Evolutionary conservation across 2,797 vertebrate species (phyloP), one percentile per base, ranked within the genome.

Genomic region (Sphaeramia orbicularis): DNA sequence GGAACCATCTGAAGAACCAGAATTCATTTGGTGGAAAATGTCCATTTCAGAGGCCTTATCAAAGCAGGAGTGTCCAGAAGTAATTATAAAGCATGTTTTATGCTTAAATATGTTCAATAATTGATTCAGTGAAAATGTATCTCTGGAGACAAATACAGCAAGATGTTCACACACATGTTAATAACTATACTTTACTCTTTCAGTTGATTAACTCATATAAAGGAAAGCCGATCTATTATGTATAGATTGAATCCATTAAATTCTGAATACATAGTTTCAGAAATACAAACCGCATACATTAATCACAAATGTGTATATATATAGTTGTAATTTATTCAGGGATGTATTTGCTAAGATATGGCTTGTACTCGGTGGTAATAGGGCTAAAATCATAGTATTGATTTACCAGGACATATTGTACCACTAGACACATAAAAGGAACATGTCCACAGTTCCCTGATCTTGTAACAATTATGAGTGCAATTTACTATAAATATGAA

Each of bases 391-490:
- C n/a, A 19, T 0, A 30, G 4, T 50, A 80, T 45, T 54, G 66
- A 76, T 76, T 74, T 30, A 32, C 24, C 6, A 16, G 24, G 32
- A 65, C 43, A 47, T 35, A 54, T 14, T 35, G 35, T 30, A 57
- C 15, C 21, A 27, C 42, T 32, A 2, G 5, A 8, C 38, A 62
- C 41, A 74, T 69, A 36, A 60, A 42, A 55, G 8, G 41, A 65
- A 40, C 65, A 65, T 65, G 58, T 45, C 42, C 52, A 52, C 15
- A 50, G 44, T 65, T 65, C 65, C 49, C 44, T 59, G 50, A 40
- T 53, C 36, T 73, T 69, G 47, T 74, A 76, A 41, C 58, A 78
- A 74, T 81, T 74, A 74, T 42, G 15, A 37, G 14, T 36, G 38
- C 60, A 72, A 43, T 68, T 12, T 59, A 41, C 35, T 65, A 21